phyloP scores from a whole-genome alignment of 2,888 invertebrate genomes.

The Proisotoma minuta region DNA sequence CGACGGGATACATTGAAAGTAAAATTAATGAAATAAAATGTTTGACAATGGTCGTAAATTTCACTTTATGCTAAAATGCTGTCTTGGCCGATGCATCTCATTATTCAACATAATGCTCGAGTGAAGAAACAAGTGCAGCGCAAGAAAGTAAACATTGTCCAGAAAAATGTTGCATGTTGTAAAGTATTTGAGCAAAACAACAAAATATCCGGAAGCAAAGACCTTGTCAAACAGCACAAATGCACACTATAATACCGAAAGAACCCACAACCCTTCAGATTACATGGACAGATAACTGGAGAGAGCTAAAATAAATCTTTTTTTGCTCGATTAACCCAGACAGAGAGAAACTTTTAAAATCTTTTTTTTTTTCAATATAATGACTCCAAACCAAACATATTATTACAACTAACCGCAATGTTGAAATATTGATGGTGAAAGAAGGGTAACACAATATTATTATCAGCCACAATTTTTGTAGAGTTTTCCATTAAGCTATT shows the following conservation, averaged over 20 bases:
- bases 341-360: not conserved
- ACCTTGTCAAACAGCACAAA: not conserved
- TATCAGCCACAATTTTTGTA: not conserved
- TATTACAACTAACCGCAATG: not conserved
- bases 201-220: not conserved
- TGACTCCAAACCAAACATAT: not conserved
- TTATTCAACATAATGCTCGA: not conserved
- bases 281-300: constrained; percentile 2
- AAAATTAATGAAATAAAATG: not conserved
- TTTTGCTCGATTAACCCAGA: not conserved
- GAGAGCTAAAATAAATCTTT: not conserved
- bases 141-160: not conserved
- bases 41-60: not conserved
- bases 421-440: constrained; percentile 3
- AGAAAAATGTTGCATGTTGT: not conserved
- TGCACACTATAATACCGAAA: not conserved
- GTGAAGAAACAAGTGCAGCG: not conserved
- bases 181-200: not conserved
- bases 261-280: not conserved
- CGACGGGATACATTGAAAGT: not conserved
- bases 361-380: not conserved
- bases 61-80: not conserved
- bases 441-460: not conserved
- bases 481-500: not conserved
- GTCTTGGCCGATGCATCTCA: not conserved